These are phyloP conservation scores for Premnoplex brunnescens DNA, from an alignment of 2,797 vertebrate genomes.

Conservation along the genomic window DNA sequence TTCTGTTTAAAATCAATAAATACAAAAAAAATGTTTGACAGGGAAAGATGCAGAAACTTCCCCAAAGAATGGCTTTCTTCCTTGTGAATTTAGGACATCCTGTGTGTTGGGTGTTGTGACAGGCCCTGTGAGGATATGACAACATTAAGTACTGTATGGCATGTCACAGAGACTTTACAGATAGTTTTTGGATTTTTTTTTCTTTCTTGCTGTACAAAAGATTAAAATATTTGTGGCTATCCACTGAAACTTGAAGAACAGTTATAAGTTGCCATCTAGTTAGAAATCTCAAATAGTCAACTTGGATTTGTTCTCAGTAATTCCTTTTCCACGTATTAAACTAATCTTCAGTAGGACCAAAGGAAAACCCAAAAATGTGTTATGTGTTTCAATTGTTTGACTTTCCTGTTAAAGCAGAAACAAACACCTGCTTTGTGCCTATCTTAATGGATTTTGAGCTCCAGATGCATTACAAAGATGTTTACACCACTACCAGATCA, in stretches of 20 bases:
- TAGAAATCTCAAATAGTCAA: not conserved
- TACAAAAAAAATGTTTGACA: not conserved
- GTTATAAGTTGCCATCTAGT: not conserved
- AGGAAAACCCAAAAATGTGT: not conserved
- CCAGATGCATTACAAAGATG: not conserved
- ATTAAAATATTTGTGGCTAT: not conserved
- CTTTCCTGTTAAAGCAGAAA: conserved; percentile 6
- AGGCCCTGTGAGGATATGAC: not conserved
- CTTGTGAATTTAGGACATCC: not conserved
- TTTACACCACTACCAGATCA: not conserved
- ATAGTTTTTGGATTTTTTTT: not conserved
- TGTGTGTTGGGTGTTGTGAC: not conserved
- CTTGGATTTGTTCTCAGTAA: not conserved
- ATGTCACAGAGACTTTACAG: not conserved
- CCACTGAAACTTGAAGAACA: not conserved
- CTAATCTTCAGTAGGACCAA: not conserved
- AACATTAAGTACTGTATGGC: not conserved
- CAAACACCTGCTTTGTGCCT: not conserved
- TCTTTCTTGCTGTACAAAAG: not conserved
- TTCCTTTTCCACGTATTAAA: not conserved
- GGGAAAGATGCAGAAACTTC: not conserved
- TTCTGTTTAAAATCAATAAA: not conserved
- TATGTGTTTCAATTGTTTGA: not conserved
- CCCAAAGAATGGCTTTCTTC: not conserved
- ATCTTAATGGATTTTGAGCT: conserved; percentile 10